Percentiles rank a stretch among this genome's conserved stretches.
Evolutionary conservation across 2,888 invertebrate genomes (phyloP).

Genomic region (Troides helena): DNA sequence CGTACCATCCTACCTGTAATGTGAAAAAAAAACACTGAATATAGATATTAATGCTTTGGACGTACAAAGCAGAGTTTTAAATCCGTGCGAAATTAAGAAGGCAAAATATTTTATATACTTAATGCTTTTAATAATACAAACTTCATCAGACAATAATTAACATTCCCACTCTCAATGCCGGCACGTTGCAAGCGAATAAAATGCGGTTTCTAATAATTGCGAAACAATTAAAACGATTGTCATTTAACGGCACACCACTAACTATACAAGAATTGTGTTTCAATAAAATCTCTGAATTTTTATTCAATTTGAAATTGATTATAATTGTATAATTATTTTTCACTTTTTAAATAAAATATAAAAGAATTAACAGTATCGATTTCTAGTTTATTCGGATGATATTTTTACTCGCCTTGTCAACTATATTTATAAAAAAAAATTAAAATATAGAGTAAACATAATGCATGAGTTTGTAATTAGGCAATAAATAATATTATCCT

Average conservation of each 20-base stretch:
- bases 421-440: too few species aligned
- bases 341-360: neutral
- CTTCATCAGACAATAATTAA: slow-evolving; percentile 21
- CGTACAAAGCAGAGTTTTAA: neutral
- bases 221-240: slow-evolving; percentile 14
- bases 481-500: too few species aligned
- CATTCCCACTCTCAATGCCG: slow-evolving; percentile 18
- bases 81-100: neutral
- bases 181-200: slow-evolving; percentile 13
- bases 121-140: slow-evolving; percentile 1
- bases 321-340: neutral
- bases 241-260: neutral
- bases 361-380: neutral
- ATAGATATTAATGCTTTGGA: neutral
- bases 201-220: slow-evolving; percentile 15
- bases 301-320: neutral
- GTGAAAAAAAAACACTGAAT: neutral
- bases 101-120: neutral
- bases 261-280: neutral
- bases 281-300: neutral
- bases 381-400: too few species aligned
- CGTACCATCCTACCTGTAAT: slow-evolving; percentile 77
- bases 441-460: too few species aligned
- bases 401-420: too few species aligned
- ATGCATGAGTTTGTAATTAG: too few species aligned